These are phyloP conservation scores for Pyralis farinalis DNA, from an alignment of 2,888 invertebrate genomes.

Conservation along the genomic window DNA sequence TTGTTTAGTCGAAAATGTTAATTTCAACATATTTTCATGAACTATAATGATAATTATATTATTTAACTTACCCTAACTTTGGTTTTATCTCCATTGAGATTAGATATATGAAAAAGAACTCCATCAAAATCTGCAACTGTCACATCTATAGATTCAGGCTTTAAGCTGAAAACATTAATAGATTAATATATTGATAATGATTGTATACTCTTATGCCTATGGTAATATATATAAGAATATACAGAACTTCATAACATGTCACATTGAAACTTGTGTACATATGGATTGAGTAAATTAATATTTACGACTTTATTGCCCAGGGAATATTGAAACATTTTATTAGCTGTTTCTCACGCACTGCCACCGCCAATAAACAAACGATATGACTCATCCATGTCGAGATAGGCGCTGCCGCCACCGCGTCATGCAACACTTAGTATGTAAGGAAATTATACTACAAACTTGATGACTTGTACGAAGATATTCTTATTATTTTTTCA, in stretches of 20 bases:
- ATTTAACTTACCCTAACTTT: constrained; percentile 93
- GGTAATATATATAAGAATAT: too few relatives aligned
- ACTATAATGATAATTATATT: background rate
- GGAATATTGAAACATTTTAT: constrained; percentile 65
- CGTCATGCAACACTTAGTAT: constrained; percentile 48
- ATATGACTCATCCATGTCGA: constrained; percentile 69
- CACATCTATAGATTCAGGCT: constrained; percentile 97
- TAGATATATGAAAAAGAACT: constrained; percentile 98
- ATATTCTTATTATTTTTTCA: constrained; percentile 15
- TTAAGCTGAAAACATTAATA: constrained; percentile 85
- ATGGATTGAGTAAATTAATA: constrained; percentile 36
- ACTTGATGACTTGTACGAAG: constrained; percentile 6
- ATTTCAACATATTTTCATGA: background rate
- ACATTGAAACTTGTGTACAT: background rate
- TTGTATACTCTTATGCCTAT: too few relatives aligned
- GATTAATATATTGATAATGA: too few relatives aligned
- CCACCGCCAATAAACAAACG: constrained; percentile 56
- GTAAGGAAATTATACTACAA: constrained; percentile 24
- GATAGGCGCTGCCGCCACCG: constrained; percentile 53
- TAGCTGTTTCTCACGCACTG: constrained; percentile 62
- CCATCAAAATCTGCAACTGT: constrained; percentile 99
- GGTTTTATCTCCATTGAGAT: constrained; percentile 96
- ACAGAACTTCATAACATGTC: background rate
- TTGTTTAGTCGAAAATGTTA: too few relatives aligned
- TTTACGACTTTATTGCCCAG: constrained; percentile 54